Conservation (phyloP, 2,113 vertebrate species). For the Megaleporinus macrocephalus region DNA sequence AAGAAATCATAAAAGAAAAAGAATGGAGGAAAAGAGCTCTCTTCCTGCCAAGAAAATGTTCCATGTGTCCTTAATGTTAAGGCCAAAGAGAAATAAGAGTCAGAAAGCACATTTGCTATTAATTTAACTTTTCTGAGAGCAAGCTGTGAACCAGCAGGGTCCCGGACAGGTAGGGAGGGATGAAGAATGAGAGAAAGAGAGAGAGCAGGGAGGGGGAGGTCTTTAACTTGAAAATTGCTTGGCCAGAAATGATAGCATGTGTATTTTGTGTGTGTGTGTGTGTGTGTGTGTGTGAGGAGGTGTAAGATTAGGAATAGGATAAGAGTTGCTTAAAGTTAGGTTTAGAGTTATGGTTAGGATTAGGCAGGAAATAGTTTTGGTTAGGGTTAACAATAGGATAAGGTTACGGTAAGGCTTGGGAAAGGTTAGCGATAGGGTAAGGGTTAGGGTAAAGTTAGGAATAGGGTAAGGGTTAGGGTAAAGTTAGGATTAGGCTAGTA, state of each 20-base stretch:
- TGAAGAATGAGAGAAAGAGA: constrained; percentile 15
- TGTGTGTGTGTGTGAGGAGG: background rate
- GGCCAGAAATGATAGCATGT: background rate
- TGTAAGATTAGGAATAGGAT: no score
- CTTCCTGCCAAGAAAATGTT: constrained; percentile 60
- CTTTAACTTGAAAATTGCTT: background rate
- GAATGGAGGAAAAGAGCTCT: constrained; percentile 20
- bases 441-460: no score
- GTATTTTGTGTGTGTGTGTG: constrained; percentile 1
- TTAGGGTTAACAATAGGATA: no score
- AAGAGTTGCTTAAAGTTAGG: no score
- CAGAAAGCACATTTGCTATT: constrained; percentile 59
- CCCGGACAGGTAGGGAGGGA: constrained; percentile 56
- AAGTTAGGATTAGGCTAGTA: no score
- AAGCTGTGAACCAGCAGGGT: constrained; percentile 51
- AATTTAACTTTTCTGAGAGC: constrained; percentile 53
- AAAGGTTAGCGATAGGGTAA: no score
- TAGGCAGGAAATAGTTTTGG: no score
- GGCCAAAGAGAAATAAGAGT: constrained; percentile 52
- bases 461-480: no score
- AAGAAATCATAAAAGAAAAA: constrained; percentile 28
- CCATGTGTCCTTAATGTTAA: constrained; percentile 49
- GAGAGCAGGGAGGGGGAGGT: background rate
- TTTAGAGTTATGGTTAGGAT: no score
- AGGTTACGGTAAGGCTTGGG: no score